These are phyloP conservation scores for Drosophila burlai DNA, from an alignment of 1,140 invertebrate species.

Conservation along the genomic window DNA sequence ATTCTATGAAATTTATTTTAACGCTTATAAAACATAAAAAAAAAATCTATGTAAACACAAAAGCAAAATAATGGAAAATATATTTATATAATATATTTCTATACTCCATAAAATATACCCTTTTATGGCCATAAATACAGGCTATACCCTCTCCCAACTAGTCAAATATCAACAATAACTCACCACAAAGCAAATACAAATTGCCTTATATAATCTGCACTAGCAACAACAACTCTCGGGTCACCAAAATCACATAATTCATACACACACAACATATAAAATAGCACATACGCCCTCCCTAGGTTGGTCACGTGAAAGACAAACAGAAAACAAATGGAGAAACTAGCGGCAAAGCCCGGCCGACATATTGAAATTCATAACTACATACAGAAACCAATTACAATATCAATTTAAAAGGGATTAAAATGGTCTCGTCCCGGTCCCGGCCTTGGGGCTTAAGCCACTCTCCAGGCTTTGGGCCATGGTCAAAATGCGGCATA, in stretches of 20 bases:
- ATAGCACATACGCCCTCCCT: neutral
- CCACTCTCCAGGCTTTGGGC: conserved; percentile 7
- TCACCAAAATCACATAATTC: conserved; percentile 46
- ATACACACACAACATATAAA: neutral
- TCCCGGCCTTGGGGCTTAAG: conserved; percentile 28
- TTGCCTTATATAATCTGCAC: conserved; percentile 31
- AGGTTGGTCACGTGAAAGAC: conserved; percentile 13
- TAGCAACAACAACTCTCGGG: conserved; percentile 10
- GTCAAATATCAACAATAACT: conserved; percentile 33
- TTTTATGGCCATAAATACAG: neutral
- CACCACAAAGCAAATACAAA: conserved; percentile 44
- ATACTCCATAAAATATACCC: neutral
- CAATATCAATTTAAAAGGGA: conserved; percentile 83
- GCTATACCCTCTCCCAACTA: neutral
- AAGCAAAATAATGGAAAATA: neutral
- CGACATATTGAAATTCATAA: conserved; percentile 80
- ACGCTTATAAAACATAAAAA: too few species aligned
- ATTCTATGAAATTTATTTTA: too few species aligned
- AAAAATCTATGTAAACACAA: neutral
- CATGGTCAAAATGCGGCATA: conserved; percentile 15
- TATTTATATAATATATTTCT: neutral
- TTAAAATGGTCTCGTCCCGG: conserved; percentile 57
- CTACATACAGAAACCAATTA: conserved; percentile 80
- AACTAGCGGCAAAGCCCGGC: conserved; percentile 26
- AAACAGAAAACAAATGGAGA: conserved; percentile 35